Evolutionary conservation across 2,113 vertebrate species (phyloP), one percentile per base, ranked within the genome.

Genomic region (Tetrax tetrax): DNA sequence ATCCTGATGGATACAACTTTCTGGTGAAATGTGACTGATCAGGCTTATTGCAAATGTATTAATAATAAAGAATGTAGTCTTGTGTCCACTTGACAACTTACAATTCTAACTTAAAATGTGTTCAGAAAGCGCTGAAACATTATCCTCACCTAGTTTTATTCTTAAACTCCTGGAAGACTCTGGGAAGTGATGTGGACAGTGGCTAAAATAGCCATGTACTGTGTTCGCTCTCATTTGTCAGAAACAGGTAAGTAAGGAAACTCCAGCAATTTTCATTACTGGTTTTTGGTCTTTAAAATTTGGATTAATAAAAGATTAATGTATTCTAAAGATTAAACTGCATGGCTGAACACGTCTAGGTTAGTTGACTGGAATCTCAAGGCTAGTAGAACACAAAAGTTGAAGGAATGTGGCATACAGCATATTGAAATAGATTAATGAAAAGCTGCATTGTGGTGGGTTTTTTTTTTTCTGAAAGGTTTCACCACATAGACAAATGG

Each of bases 361-460:
- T 95, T 97, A 96, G 88, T 95, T 94, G 93, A 63, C 96, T 93
- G 98, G 97, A 98, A 98, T 98, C 91, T 98, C 97, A 96, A 91
- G 83, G 64, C 95, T 93, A 68, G 66, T 83, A 72, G 83, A 96
- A 87, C 83, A 94, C 89, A 95, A 97, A 97, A 92, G 77, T 96
- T 97, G 79, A 69, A 97, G 88, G 84, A 91, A 88, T 96, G 87
- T 91, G 74, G 79, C 35, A 20, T 94, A 83, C 65, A 82, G 83
- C 81, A 87, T 95, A 84, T 94, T 96, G 93, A 97, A 96, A 87
- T 86, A 89, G 90, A 93, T 83, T 74, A 83, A 95, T 96, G 96
- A 96, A 97, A 96, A 97, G 92, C 75, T 94, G 81, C 78, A 41
- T 95, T 97, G 95, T 97, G 82, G 68, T 74, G 37, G 57, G 6